phyloP scores from a whole-genome alignment of 2,888 invertebrate species.

The Hermaeophaga mercurialis region DNA sequence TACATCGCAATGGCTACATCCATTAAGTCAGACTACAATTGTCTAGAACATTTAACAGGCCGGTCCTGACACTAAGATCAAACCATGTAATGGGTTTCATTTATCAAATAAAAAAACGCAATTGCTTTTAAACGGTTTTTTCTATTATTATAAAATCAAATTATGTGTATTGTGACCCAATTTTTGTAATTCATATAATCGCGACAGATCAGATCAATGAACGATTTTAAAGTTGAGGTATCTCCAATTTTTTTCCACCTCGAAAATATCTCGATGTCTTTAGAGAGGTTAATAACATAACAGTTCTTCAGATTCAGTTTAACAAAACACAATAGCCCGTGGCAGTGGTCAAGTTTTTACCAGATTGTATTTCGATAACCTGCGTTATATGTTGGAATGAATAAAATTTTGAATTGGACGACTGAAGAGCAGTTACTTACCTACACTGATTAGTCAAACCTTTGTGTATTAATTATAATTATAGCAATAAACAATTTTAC shows the following conservation, averaged over 20 bases:
- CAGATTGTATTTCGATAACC: neutral
- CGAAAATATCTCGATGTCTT: slow-evolving; percentile 10
- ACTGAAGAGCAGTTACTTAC: no score
- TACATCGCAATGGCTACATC: no score
- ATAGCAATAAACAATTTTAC: no score
- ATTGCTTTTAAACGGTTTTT: slow-evolving; percentile 18
- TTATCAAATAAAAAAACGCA: slow-evolving; percentile 18
- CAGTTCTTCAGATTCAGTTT: slow-evolving; percentile 24
- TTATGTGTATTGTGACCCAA: slow-evolving; percentile 10
- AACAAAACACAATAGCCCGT: slow-evolving; percentile 27
- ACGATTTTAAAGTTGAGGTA: neutral
- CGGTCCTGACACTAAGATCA: slow-evolving; percentile 11
- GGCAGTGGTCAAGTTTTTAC: slow-evolving; percentile 14
- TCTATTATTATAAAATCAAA: slow-evolving; percentile 9
- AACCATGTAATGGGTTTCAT: slow-evolving; percentile 21
- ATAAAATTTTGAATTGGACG: slow-evolving; percentile 6
- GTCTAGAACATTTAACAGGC: neutral
- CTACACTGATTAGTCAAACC: no score
- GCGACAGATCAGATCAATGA: slow-evolving; percentile 8
- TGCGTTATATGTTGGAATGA: slow-evolving; percentile 5
- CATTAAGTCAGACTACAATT: no score
- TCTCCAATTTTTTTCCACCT: slow-evolving; percentile 6
- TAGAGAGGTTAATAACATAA: slow-evolving; percentile 31
- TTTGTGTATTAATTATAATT: no score
- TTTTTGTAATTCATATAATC: slow-evolving; percentile 12